phyloP scores from a whole-genome alignment of 2,888 invertebrate genomes.

The Pogonocherus hispidulus region DNA sequence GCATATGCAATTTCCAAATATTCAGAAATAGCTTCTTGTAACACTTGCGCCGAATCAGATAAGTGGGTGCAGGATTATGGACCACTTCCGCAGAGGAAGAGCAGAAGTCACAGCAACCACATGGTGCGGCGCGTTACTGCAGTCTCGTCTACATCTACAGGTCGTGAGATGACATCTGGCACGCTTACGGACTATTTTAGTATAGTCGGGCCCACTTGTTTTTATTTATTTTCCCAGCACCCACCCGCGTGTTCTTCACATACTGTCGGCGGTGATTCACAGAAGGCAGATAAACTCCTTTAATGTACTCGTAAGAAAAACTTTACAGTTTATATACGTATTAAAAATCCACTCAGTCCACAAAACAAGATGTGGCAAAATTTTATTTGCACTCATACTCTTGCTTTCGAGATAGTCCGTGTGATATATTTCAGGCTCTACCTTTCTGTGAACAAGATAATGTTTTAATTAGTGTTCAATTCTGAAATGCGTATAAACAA shows the following conservation, averaged over 20 bases:
- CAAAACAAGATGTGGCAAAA: no score
- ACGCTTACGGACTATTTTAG: slow-evolving; percentile 37
- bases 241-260: slow-evolving; percentile 9
- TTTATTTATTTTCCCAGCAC: slow-evolving; percentile 29
- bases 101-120: slow-evolving; percentile 45
- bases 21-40: slow-evolving; percentile 26
- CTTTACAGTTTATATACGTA: no score
- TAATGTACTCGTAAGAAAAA: no score
- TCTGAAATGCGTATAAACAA: no score
- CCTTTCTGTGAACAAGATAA: no score
- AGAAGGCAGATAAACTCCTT: no score
- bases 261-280: neutral
- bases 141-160: slow-evolving; percentile 31
- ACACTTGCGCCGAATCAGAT: slow-evolving; percentile 46
- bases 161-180: slow-evolving; percentile 42
- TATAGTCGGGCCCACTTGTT: slow-evolving; percentile 36
- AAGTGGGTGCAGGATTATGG: slow-evolving; percentile 45
- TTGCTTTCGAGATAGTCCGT: no score
- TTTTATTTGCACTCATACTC: no score
- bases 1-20: slow-evolving; percentile 31
- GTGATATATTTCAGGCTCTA: no score
- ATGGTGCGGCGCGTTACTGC: slow-evolving; percentile 49
- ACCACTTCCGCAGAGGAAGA: slow-evolving; percentile 56
- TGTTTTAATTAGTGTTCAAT: no score
- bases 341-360: no score